Conservation (phyloP, 2,797 vertebrate species). For the Odontamblyopus rebecca region DNA sequence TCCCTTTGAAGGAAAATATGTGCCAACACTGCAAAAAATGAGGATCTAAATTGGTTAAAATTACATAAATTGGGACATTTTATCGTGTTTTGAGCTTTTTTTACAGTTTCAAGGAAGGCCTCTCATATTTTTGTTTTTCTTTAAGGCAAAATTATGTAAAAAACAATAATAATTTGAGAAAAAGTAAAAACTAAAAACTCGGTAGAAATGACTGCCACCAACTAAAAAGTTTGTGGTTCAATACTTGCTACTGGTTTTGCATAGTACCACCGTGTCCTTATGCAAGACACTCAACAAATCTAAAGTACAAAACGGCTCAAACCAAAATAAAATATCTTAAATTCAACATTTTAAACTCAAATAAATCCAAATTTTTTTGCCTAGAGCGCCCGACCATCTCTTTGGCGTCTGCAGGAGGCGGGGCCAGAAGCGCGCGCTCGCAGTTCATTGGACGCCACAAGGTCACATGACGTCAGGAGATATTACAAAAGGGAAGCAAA, state of each 20-base stretch:
- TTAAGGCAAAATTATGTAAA: no score
- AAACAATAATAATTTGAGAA: no score
- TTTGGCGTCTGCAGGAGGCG: slow-evolving; percentile 73
- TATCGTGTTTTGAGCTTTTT: no score
- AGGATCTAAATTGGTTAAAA: not conserved
- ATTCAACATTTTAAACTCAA: not conserved
- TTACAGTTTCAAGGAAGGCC: no score
- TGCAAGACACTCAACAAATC: not conserved
- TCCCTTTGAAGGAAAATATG: slow-evolving; percentile 67
- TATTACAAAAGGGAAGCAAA: not conserved
- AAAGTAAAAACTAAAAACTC: no score
- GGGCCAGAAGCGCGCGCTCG: slow-evolving; percentile 51
- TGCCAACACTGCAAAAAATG: slow-evolving; percentile 47
- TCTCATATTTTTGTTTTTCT: no score
- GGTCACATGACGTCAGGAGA: slow-evolving; percentile 30
- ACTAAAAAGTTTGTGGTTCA: no score
- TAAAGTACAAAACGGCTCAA: not conserved
- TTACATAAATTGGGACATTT: not conserved
- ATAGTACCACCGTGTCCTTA: not conserved
- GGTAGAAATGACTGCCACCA: no score
- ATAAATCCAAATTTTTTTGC: not conserved
- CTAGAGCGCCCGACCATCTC: slow-evolving; percentile 59
- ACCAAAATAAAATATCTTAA: not conserved
- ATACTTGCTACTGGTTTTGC: not conserved
- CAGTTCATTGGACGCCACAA: slow-evolving; percentile 60